Percentiles rank a stretch among this genome's conserved stretches.
These are phyloP conservation scores for Biston stratarius DNA, from an alignment of 2,888 invertebrate genomes.

Conservation along the genomic window DNA sequence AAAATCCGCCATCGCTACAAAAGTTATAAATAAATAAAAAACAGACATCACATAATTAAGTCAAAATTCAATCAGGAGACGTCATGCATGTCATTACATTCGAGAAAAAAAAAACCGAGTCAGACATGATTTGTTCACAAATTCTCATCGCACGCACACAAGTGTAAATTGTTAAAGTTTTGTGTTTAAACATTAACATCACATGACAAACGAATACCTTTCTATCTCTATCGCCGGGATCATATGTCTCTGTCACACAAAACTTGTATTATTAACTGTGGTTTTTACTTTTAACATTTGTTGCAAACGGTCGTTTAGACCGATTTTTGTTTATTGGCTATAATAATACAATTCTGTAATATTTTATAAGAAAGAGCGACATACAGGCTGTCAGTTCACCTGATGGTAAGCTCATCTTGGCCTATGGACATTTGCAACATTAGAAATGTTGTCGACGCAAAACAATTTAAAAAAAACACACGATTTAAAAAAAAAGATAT, in stretches of 20 bases:
- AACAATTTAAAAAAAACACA: too few relatives aligned
- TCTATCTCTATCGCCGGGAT: conserved; percentile 24
- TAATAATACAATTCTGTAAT: too few relatives aligned
- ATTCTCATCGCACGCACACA: conserved; percentile 3
- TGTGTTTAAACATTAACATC: conserved; percentile 14
- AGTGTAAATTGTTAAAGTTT: conserved; percentile 2
- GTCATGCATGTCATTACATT: conserved; percentile 13
- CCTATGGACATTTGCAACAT: too few relatives aligned
- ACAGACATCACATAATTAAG: conserved; percentile 15
- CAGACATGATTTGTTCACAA: background rate
- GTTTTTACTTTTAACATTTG: background rate
- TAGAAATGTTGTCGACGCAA: too few relatives aligned
- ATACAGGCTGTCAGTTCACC: too few relatives aligned
- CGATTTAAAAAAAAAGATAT: too few relatives aligned
- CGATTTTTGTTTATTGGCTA: background rate
- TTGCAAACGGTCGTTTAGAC: background rate
- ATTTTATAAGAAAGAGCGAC: too few relatives aligned
- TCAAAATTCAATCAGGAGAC: conserved; percentile 1
- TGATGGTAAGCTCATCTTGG: too few relatives aligned
- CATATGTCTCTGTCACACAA: conserved; percentile 41
- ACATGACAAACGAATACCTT: conserved; percentile 40
- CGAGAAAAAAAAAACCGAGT: background rate
- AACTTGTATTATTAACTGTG: conserved; percentile 21
- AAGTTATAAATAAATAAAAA: background rate
- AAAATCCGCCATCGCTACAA: conserved; percentile 7